Evolutionary conservation across 2,888 invertebrate genomes (phyloP), one percentile per base, ranked within the genome.

Genomic region (Aethes cnicana): DNA sequence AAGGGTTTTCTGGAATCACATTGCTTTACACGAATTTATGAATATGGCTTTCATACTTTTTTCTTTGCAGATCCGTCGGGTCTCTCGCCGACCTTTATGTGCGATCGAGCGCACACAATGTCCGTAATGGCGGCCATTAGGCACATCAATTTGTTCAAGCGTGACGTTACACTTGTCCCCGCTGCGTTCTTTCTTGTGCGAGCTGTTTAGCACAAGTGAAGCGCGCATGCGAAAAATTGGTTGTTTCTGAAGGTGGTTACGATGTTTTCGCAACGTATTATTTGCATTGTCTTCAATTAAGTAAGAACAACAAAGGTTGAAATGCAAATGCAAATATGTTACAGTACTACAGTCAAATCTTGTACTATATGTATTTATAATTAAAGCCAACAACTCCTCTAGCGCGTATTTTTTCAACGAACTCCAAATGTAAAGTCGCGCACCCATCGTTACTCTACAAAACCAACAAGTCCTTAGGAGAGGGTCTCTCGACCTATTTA

Each of bases 51-150:
- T 78, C 67, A 73, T 74, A 77, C 69, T 70, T 74, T 75, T 74
- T 61, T 58, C 52, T 54, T 71, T 67, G 67, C 64, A 71, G 76
- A 76, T 78, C 76, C 72, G 63, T 55, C 60, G 60, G 53, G 59
- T 61, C 56, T 61, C 61, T 62, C 61, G 64, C 56, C 71, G 76
- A 74, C 80, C 84, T 81, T 78, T 75, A 65, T 77, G 76, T 81
- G 73, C 78, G 80, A 81, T 82, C 74, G 79, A 74, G 77, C 79
- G 77, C 75, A 77, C 80, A 81, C 79, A 81, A 82, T 78, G 77
- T 76, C 71, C 72, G 75, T 83, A 83, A 84, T 84, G 80, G 81
- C 69, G 47, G 69, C 81, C 82, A 84, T 69, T 84, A 84, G 71
- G 75, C 63, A 73, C 81, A 82, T 84, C 79, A 80, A 78, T 78